Evolutionary conservation across 2,888 invertebrate species (phyloP).

Genomic region (Platycheirus albimanus): DNA sequence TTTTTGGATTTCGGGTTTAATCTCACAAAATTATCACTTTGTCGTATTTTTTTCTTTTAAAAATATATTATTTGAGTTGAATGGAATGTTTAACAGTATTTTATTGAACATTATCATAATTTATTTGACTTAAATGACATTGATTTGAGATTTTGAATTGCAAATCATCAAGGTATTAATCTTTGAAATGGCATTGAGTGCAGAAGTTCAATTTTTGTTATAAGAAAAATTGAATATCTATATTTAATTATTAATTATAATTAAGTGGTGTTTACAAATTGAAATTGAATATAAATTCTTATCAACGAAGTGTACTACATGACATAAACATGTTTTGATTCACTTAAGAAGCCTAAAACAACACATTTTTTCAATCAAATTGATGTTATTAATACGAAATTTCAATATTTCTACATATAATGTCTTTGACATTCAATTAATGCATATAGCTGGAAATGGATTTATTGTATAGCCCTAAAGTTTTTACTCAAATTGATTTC

Average conservation of each 20-base stretch:
- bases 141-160: not conserved
- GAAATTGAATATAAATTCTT: not conserved
- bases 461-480: too few species aligned
- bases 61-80: not conserved
- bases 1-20: not conserved
- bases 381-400: too few species aligned
- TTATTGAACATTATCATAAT: slow-evolving; percentile 21
- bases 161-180: not conserved
- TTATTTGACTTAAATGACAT: slow-evolving; percentile 13
- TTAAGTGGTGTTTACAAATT: slow-evolving; percentile 5
- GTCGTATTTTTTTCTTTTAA: not conserved
- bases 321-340: not conserved
- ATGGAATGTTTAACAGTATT: slow-evolving; percentile 8
- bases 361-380: too few species aligned
- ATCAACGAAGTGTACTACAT: not conserved
- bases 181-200: not conserved
- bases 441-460: too few species aligned
- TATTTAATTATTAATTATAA: not conserved
- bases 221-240: not conserved
- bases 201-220: not conserved
- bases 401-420: too few species aligned
- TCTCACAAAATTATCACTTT: slow-evolving; percentile 11
- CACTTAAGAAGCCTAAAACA: too few species aligned
- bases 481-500: too few species aligned
- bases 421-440: too few species aligned